Base-by-base conservation (phyloP, 2,797 vertebrate genomes). In the Parotocinclus haroldoi region DNA sequence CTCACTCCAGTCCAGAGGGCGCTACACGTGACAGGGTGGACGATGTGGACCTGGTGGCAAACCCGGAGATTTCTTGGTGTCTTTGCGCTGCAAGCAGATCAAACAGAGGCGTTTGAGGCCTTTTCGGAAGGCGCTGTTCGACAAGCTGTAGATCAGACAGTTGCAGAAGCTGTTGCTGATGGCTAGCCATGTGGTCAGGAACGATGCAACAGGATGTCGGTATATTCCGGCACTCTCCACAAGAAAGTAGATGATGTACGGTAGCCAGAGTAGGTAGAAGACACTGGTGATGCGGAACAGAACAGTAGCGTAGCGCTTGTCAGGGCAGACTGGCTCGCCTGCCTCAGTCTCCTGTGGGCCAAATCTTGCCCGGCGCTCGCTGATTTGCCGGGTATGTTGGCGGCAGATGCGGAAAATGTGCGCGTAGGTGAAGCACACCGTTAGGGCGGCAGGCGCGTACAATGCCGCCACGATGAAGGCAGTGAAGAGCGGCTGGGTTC, bases 151-250 rank as follows among this genome's bases (percentile, higher is more conserved):
- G 89, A 98, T 98, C 74, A 99, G 92, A 89, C 96, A 98, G 91
- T 99, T 99, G 83, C 94, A 99, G 88, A 99, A 99, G 85, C 96
- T 99, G 89, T 99, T 99, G 90, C 96, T 99, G 84, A 99, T 99
- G 78, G 96, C 97, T 70, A 99, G 87, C 96, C 97, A 99, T 69
- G 97, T 99, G 77, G 97, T 99, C 54, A 99, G 78, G 84, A 99
- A 99, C 16, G 97, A 99, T 0, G 90, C 94, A 0, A 88, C 72
- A 0, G 91, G 90, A 81, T 92, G 95, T 54, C 85, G 87, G 76
- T 93, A 95, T 79, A 97, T 89, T 9, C 91, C 86, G 16, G 91
- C 95, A 45, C 96, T 99, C 87, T 99, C 96, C 83, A 98, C 75
- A 54, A 99, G 89, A 71, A 99, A 99, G 86, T 99, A 99, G 71